Evolutionary conservation across 2,113 vertebrate genomes (phyloP).

Genomic region (Podocnemis expansa): DNA sequence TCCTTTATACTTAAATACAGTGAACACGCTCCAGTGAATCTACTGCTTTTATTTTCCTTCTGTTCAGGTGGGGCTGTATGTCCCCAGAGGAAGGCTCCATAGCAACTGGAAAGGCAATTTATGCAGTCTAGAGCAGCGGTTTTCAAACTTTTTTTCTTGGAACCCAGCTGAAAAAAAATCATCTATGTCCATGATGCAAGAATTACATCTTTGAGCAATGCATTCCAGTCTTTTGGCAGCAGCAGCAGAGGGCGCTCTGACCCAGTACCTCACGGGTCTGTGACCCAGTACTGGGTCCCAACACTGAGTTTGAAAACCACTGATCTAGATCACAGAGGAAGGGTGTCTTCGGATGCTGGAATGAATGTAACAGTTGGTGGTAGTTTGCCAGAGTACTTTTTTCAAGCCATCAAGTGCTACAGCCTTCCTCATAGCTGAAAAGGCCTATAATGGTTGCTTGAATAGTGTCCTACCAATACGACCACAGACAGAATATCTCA

Average conservation of each 20-base stretch:
- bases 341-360: background rate
- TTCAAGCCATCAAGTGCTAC: background rate
- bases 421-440: conserved; percentile 26
- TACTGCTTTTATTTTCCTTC: conserved; percentile 33
- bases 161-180: too few relatives aligned
- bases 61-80: background rate
- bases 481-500: too few relatives aligned
- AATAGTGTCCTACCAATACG: background rate
- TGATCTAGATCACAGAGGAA: fast-evolving
- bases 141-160: too few relatives aligned
- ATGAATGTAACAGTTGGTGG: background rate
- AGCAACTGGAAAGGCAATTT: background rate
- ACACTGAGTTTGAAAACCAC: too few relatives aligned
- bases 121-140: too few relatives aligned
- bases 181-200: too few relatives aligned
- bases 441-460: conserved; percentile 19
- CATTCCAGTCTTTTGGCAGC: too few relatives aligned
- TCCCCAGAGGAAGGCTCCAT: conserved; percentile 13
- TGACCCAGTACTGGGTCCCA: too few relatives aligned
- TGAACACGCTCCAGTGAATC: conserved; percentile 2
- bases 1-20: conserved; percentile 3
- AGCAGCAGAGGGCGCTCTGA: too few relatives aligned
- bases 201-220: too few relatives aligned
- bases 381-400: conserved; percentile 4
- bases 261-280: too few relatives aligned